phyloP scores from a whole-genome alignment of 2,888 invertebrate species.

The Melieria omissa region DNA sequence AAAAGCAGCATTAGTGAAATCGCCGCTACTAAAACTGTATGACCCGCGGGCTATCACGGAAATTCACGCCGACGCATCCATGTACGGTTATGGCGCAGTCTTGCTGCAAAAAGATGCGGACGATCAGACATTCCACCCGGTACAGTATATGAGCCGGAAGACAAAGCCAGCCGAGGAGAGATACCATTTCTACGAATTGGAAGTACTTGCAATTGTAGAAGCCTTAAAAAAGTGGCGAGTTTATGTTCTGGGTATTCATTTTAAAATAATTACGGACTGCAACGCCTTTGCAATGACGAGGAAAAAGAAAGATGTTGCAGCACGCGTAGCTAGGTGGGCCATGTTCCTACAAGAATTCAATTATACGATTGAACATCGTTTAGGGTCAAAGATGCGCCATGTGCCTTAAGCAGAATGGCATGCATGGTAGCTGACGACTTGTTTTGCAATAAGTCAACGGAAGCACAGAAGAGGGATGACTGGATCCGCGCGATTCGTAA shows the following conservation, averaged over 20 bases:
- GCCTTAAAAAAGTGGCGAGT: slow-evolving; percentile 46
- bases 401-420: slow-evolving; percentile 34
- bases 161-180: slow-evolving; percentile 37
- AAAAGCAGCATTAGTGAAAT: slow-evolving; percentile 26
- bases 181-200: slow-evolving; percentile 46
- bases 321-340: slow-evolving; percentile 21
- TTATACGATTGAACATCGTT: slow-evolving; percentile 37
- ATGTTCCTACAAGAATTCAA: slow-evolving; percentile 38
- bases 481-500: neutral
- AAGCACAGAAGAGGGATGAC: neutral
- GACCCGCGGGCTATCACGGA: slow-evolving; percentile 36
- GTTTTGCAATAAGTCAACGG: neutral
- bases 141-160: slow-evolving; percentile 43
- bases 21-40: slow-evolving; percentile 40
- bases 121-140: slow-evolving; percentile 38
- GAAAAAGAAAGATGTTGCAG: slow-evolving; percentile 42
- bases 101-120: slow-evolving; percentile 35
- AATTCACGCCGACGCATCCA: slow-evolving; percentile 44
- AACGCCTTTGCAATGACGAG: slow-evolving; percentile 46
- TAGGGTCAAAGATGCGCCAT: slow-evolving; percentile 36
- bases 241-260: slow-evolving; percentile 50
- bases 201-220: slow-evolving; percentile 39
- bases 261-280: slow-evolving; percentile 32
- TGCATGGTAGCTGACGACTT: slow-evolving; percentile 32
- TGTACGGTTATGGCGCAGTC: slow-evolving; percentile 41